phyloP scores from a whole-genome alignment of 2,797 vertebrate genomes.

The Acestrorhynchus altus region DNA sequence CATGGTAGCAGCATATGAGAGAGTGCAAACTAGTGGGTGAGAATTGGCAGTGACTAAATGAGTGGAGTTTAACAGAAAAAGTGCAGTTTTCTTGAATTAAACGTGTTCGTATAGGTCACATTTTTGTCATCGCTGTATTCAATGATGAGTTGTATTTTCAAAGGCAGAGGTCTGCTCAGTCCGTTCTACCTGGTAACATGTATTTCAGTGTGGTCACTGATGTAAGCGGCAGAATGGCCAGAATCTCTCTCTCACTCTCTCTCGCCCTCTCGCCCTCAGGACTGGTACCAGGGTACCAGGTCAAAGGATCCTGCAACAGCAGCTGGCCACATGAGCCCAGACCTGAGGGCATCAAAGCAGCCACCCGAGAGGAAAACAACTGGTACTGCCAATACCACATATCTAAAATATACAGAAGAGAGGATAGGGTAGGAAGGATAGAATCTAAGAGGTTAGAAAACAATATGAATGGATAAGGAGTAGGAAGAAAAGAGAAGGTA shows the following conservation, averaged over 20 bases:
- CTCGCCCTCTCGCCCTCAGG: background rate
- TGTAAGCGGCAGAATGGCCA: too few species aligned
- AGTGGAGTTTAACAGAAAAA: too few species aligned
- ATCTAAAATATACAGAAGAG: slow-evolving; percentile 32
- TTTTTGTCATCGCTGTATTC: too few species aligned
- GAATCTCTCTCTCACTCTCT: too few species aligned
- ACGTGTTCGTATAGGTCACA: too few species aligned
- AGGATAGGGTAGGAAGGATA: background rate
- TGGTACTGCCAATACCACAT: slow-evolving; percentile 28
- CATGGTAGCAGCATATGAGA: too few species aligned
- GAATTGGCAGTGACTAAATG: too few species aligned
- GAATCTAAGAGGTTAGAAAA: background rate
- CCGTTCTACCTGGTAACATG: background rate
- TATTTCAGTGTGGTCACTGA: background rate
- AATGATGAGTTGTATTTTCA: too few species aligned
- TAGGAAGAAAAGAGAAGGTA: slow-evolving; percentile 2
- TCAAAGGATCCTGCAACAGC: slow-evolving; percentile 64
- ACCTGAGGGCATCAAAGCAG: slow-evolving; percentile 62
- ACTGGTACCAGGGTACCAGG: slow-evolving; percentile 29
- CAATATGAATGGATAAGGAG: background rate
- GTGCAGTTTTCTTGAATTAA: too few species aligned
- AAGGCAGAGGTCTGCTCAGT: background rate
- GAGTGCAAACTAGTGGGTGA: too few species aligned
- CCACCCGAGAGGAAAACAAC: slow-evolving; percentile 66
- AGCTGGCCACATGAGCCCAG: slow-evolving; percentile 78